Percentiles rank a stretch among this genome's conserved stretches.
Conservation (phyloP, 2,888 invertebrate species). For the Nesidiocoris tenuis region DNA sequence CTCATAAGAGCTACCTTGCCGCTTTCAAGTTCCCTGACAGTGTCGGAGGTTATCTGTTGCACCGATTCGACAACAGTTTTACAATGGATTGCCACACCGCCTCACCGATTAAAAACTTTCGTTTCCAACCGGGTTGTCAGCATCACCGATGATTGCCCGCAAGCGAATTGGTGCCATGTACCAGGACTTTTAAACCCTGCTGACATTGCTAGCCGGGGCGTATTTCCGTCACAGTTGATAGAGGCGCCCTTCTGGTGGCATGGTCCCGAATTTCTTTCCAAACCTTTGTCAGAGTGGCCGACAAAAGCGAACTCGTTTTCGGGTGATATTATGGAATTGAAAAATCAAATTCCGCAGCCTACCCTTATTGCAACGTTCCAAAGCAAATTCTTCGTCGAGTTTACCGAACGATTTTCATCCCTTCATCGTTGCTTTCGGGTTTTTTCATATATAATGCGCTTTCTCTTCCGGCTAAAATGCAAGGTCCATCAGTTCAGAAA, state of each 20-base stretch:
- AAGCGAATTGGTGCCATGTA: conserved; percentile 1
- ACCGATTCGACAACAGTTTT: conserved; percentile 18
- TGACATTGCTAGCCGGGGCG: conserved; percentile 9
- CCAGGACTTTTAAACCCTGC: neutral
- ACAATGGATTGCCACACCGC: conserved; percentile 6
- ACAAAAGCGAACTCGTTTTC: neutral
- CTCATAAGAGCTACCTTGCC: neutral
- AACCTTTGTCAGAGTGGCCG: conserved; percentile 3
- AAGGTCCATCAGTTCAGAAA: too few species aligned
- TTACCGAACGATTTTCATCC: too few species aligned
- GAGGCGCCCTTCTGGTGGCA: neutral
- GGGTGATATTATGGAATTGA: neutral
- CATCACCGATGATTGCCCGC: conserved; percentile 1
- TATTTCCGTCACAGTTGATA: conserved; percentile 1
- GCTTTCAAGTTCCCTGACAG: neutral
- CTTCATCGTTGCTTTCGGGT: too few species aligned
- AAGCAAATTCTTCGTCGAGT: too few species aligned
- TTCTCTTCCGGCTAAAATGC: too few species aligned
- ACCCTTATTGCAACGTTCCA: too few species aligned
- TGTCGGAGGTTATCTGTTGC: neutral
- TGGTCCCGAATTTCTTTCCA: conserved; percentile 3
- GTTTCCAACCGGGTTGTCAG: conserved; percentile 7
- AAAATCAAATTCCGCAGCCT: too few species aligned
- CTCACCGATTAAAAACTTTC: conserved; percentile 15
- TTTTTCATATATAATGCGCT: too few species aligned